These are phyloP conservation scores for Trileptium ribeirensis DNA, from an alignment of 2,888 invertebrate genomes.

Conservation along the genomic window DNA sequence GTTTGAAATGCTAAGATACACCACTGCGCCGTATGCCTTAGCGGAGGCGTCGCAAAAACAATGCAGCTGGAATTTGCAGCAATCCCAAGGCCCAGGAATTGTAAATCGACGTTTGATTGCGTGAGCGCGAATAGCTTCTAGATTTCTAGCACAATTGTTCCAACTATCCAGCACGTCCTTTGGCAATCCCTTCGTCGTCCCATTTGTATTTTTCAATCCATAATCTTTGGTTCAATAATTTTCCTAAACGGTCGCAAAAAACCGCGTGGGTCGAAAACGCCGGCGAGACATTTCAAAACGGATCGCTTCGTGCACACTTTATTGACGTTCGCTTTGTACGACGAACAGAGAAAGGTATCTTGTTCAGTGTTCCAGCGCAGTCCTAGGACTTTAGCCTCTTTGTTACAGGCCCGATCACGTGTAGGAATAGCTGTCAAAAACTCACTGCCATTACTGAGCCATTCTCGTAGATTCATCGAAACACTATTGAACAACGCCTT, in stretches of 20 bases:
- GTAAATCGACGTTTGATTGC: background rate
- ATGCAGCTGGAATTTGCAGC: background rate
- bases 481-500: background rate
- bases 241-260: background rate
- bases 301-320: background rate
- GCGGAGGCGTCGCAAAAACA: background rate
- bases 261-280: background rate
- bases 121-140: background rate
- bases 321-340: background rate
- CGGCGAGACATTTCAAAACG: background rate
- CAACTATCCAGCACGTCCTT: background rate
- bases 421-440: background rate
- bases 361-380: background rate
- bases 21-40: background rate
- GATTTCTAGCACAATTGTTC: background rate
- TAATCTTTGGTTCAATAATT: background rate
- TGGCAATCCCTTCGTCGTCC: background rate
- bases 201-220: background rate
- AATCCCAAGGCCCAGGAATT: background rate
- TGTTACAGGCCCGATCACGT: background rate
- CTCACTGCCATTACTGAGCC: background rate
- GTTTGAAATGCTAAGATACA: background rate
- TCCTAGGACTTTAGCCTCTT: background rate
- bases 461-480: conserved; percentile 7
- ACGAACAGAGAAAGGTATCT: background rate